phyloP scores from a whole-genome alignment of 2,113 vertebrate species.

The Neolamprologus longior region DNA sequence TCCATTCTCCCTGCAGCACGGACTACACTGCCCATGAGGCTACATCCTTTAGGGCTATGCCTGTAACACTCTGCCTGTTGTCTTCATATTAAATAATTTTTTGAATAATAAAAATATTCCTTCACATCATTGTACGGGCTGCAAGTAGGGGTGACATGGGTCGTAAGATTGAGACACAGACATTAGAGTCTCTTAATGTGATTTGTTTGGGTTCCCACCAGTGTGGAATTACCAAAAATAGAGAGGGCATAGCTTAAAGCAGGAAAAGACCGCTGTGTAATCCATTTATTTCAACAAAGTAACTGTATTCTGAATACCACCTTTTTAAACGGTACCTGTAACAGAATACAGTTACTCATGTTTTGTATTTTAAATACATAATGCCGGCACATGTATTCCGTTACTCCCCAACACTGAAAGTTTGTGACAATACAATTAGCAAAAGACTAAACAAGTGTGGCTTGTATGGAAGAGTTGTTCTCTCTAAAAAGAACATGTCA shows the following conservation, averaged over 20 bases:
- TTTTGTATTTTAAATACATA: neutral
- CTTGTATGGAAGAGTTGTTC: neutral
- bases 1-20: neutral
- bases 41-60: neutral
- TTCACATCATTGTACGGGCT: neutral
- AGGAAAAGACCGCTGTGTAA: neutral
- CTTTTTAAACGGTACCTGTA: neutral
- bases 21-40: neutral
- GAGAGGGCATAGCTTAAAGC: neutral
- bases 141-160: neutral
- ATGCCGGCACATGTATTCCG: neutral
- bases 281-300: neutral
- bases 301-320: neutral
- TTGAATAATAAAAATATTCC: neutral
- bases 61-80: neutral
- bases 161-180: fast-evolving
- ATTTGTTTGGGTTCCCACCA: neutral
- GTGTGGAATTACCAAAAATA: neutral
- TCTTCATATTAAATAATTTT: neutral
- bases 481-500: neutral
- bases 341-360: neutral
- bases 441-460: neutral
- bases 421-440: neutral
- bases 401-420: neutral
- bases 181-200: neutral